Evolutionary conservation across 2,888 invertebrate species (phyloP).

Genomic region (Ichneumoninae sp.): DNA sequence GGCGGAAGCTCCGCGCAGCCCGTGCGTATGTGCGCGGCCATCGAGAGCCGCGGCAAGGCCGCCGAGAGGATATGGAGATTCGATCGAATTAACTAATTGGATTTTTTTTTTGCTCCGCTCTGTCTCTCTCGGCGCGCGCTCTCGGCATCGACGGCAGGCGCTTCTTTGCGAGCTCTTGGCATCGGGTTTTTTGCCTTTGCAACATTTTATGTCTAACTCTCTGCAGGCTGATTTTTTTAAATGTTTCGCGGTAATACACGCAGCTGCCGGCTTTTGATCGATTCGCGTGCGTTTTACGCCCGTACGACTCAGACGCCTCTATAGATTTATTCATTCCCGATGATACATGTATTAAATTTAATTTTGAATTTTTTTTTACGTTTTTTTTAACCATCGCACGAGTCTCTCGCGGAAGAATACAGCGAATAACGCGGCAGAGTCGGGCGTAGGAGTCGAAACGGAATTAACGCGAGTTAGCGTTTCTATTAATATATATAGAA

Average conservation of each 20-base stretch:
- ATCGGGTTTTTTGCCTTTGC: background rate
- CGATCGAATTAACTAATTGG: constrained; percentile 55
- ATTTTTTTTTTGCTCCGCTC: constrained; percentile 17
- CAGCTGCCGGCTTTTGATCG: constrained; percentile 6
- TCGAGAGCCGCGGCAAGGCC: constrained; percentile 34
- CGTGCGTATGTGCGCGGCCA: constrained; percentile 14
- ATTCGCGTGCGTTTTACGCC: background rate
- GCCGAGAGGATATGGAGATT: constrained; percentile 17
- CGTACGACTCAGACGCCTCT: background rate
- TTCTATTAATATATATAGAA: constrained; percentile 58
- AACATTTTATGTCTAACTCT: no score
- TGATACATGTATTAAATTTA: background rate
- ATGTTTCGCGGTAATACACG: background rate
- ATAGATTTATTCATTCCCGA: background rate
- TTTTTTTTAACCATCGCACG: background rate
- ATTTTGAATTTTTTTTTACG: background rate
- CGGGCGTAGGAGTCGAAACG: constrained; percentile 8
- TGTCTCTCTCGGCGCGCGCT: background rate
- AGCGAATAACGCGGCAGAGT: constrained; percentile 2
- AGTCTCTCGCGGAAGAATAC: background rate
- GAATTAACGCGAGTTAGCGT: constrained; percentile 60
- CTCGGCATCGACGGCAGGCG: constrained; percentile 27
- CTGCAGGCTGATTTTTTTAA: background rate
- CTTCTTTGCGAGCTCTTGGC: constrained; percentile 23
- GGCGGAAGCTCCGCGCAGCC: background rate